Conservation (phyloP, 2,888 invertebrate genomes). For the Eubasilissa splendida region DNA sequence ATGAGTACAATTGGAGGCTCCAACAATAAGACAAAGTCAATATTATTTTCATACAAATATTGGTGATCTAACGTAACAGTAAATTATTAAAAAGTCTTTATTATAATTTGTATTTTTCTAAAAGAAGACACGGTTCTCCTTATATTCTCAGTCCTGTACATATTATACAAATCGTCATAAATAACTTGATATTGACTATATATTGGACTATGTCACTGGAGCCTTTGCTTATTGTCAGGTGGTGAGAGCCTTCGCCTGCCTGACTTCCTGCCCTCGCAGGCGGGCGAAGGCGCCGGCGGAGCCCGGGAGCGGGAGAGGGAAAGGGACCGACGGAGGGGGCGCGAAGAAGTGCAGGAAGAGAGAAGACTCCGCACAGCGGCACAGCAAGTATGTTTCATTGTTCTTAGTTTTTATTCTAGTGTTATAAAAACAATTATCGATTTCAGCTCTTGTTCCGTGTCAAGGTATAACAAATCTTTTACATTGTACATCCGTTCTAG, state of each 20-base stretch:
- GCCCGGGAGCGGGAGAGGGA: slow-evolving; percentile 9
- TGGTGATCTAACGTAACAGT: not conserved
- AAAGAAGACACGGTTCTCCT: no score
- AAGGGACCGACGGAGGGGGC: not conserved
- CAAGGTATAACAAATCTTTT: not conserved
- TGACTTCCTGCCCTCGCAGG: slow-evolving; percentile 69
- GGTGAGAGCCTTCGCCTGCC: slow-evolving; percentile 69
- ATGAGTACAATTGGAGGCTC: no score
- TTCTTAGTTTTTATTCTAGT: not conserved
- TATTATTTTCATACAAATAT: no score
- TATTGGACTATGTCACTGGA: no score
- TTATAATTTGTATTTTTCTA: no score
- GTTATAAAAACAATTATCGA: not conserved
- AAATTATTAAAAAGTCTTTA: no score
- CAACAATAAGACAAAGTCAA: no score
- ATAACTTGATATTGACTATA: no score
- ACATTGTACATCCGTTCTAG: no score
- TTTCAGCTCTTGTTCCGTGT: not conserved
- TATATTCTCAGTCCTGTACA: no score
- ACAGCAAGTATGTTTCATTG: not conserved
- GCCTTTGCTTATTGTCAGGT: slow-evolving; percentile 46
- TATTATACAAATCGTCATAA: no score
- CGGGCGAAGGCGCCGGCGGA: slow-evolving; percentile 32
- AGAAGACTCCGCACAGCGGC: slow-evolving; percentile 40
- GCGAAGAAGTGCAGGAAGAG: slow-evolving; percentile 44